phyloP scores from a whole-genome alignment of 2,113 vertebrate species.

The Prunella himalayana region DNA sequence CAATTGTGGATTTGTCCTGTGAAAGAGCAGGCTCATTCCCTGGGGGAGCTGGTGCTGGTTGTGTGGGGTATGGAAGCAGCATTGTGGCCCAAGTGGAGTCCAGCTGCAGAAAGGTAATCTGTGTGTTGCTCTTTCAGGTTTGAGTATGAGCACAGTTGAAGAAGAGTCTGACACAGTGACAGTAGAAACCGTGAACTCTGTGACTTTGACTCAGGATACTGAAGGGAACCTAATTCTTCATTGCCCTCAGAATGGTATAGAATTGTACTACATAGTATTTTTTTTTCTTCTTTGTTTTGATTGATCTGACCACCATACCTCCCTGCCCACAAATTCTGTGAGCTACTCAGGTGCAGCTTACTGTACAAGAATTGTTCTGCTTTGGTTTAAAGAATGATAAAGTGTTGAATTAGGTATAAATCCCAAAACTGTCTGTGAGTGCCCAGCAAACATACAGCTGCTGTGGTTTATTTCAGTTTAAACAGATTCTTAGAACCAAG shows the following conservation, averaged over 20 bases:
- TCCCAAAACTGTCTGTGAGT: neutral
- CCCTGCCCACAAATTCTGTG: neutral
- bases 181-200: slow-evolving; percentile 86
- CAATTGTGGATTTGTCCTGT: neutral
- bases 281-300: neutral
- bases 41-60: neutral
- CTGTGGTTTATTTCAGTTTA: neutral
- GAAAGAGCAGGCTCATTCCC: neutral
- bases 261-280: neutral
- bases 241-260: slow-evolving; percentile 85
- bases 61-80: neutral
- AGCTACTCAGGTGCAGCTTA: neutral
- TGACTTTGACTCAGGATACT: slow-evolving; percentile 89
- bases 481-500: neutral
- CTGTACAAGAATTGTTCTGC: neutral
- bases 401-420: neutral
- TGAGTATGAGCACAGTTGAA: slow-evolving; percentile 91
- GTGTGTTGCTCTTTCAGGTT: slow-evolving; percentile 66
- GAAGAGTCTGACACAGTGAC: slow-evolving; percentile 84
- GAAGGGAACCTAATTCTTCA: slow-evolving; percentile 94
- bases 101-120: neutral
- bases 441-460: neutral
- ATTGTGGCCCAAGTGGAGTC: neutral
- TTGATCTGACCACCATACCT: neutral
- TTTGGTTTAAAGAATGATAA: neutral